Evolutionary conservation across 2,797 vertebrate genomes (phyloP).

Genomic region (Galago senegalensis): DNA sequence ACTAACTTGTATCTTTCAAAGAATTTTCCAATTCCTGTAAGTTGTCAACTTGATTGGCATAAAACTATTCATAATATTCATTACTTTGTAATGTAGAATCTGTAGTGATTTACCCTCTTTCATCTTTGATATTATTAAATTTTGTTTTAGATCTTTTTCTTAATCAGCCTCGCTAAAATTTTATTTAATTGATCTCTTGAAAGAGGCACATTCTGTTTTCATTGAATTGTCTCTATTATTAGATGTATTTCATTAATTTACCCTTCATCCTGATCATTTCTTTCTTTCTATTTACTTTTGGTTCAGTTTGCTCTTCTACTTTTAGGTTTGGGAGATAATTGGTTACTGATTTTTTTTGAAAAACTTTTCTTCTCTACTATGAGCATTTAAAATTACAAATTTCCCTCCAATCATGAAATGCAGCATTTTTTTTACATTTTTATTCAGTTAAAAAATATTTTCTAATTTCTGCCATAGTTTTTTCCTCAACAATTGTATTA

Average conservation of each 20-base stretch:
- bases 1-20: neutral
- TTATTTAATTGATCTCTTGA: neutral
- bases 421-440: neutral
- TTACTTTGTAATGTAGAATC: neutral
- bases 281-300: neutral
- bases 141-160: neutral
- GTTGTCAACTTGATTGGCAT: neutral
- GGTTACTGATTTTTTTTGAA: neutral
- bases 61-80: neutral
- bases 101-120: neutral
- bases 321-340: neutral
- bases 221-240: neutral
- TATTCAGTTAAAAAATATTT: conserved; percentile 42
- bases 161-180: neutral
- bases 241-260: neutral
- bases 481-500: neutral
- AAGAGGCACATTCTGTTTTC: neutral
- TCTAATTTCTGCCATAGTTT: neutral
- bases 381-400: neutral
- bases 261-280: conserved; percentile 24
- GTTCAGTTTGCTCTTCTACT: neutral
- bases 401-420: neutral
- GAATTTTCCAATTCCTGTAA: neutral
- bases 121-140: neutral
- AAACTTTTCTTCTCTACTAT: neutral